Percentiles rank a stretch among this genome's conserved stretches.
These are phyloP conservation scores for Clostera curtula DNA, from an alignment of 2,888 invertebrate species.

Conservation along the genomic window DNA sequence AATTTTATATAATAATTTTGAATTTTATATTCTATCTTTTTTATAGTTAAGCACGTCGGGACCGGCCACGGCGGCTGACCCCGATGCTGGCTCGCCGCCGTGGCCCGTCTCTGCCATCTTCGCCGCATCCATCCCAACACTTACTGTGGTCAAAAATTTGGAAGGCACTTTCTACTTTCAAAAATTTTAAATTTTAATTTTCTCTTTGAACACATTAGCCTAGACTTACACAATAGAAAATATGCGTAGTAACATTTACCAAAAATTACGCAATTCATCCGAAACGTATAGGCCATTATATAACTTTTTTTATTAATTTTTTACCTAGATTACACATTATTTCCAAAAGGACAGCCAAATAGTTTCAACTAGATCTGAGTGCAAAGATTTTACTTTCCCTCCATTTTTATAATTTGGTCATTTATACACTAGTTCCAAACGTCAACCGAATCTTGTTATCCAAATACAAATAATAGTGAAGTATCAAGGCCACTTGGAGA, in stretches of 20 bases:
- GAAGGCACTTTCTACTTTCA: slow-evolving; percentile 88
- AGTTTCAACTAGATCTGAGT: slow-evolving; percentile 68
- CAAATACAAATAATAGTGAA: slow-evolving; percentile 64
- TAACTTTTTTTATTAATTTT: slow-evolving; percentile 48
- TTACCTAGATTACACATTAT: slow-evolving; percentile 61
- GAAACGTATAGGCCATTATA: slow-evolving; percentile 71
- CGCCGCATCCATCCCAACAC: slow-evolving; percentile 77
- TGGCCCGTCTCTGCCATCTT: slow-evolving; percentile 41
- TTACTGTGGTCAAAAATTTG: slow-evolving; percentile 78
- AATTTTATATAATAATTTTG: slow-evolving; percentile 74
- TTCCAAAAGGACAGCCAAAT: slow-evolving; percentile 73
- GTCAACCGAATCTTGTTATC: slow-evolving; percentile 65
- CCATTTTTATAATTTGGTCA: slow-evolving; percentile 62
- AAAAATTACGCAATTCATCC: slow-evolving; percentile 70
- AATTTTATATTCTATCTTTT: slow-evolving; percentile 69
- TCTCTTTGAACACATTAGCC: slow-evolving; percentile 84
- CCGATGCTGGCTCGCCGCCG: slow-evolving; percentile 25
- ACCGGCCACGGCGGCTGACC: slow-evolving; percentile 22
- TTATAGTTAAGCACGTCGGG: slow-evolving; percentile 64
- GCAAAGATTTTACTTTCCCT: slow-evolving; percentile 50
- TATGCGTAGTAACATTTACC: slow-evolving; percentile 75
- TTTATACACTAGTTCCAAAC: slow-evolving; percentile 71
- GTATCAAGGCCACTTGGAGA: slow-evolving; percentile 75
- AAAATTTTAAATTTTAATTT: slow-evolving; percentile 70
- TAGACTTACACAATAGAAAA: slow-evolving; percentile 77